phyloP scores from a whole-genome alignment of 2,888 invertebrate species.

The Julus scandinavius region DNA sequence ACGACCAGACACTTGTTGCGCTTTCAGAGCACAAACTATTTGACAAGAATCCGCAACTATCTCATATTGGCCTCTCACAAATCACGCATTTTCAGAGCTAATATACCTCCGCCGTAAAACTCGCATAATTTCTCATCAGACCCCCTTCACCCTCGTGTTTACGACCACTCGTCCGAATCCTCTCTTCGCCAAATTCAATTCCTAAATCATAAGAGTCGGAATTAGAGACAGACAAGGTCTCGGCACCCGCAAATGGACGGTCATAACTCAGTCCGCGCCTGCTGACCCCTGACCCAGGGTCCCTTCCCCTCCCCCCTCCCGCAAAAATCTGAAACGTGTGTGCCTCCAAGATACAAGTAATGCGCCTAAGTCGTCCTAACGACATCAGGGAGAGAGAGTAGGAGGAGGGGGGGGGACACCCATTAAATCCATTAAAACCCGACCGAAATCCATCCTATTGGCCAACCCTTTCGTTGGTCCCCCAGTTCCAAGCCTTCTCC shows the following conservation, averaged over 20 bases:
- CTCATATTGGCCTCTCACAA: background rate
- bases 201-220: background rate
- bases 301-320: background rate
- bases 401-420: background rate
- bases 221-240: slow-evolving; percentile 9
- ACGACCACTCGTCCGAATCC: background rate
- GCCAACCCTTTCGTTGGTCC: background rate
- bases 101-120: background rate
- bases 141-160: background rate
- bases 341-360: slow-evolving; percentile 10
- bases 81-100: background rate
- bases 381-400: background rate
- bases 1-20: background rate
- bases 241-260: background rate
- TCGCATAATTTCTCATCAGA: slow-evolving; percentile 1
- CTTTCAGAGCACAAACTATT: background rate
- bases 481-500: background rate
- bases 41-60: background rate
- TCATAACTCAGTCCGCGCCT: background rate
- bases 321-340: background rate
- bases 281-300: background rate
- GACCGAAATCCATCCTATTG: background rate
- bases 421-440: slow-evolving; percentile 2
- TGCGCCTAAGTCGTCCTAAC: slow-evolving; percentile 2
- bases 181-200: background rate